These are phyloP conservation scores for Salticus scenicus DNA, from an alignment of 2,888 invertebrate genomes.

Conservation along the genomic window DNA sequence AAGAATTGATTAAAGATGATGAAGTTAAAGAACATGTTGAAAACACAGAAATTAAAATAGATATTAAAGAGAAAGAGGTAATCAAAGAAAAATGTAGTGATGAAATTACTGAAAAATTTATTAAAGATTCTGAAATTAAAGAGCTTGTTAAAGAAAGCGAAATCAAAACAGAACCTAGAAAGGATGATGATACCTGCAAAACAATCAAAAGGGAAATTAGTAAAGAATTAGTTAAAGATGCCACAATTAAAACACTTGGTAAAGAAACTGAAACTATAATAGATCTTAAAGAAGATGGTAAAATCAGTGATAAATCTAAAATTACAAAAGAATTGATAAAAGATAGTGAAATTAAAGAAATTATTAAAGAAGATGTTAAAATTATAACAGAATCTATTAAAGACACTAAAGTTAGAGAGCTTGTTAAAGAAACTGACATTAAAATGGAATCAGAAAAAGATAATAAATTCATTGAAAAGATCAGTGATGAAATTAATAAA, in stretches of 20 bases:
- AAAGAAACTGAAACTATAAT: neutral
- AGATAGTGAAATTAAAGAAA: neutral
- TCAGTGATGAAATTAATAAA: neutral
- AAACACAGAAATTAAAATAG: neutral
- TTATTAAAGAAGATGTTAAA: neutral
- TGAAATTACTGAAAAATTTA: no score
- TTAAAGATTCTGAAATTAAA: neutral
- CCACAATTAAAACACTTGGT: no score
- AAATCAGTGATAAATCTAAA: neutral
- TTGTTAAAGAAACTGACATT: neutral
- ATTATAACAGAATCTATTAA: neutral
- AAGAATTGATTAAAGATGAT: neutral
- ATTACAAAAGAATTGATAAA: constrained; percentile 8
- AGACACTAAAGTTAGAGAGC: neutral
- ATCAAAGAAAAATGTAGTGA: no score
- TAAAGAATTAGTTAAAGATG: constrained; percentile 10
- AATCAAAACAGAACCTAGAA: neutral
- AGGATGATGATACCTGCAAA: neutral
- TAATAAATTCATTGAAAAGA: neutral
- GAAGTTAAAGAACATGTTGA: neutral
- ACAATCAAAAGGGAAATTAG: neutral
- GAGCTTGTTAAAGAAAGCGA: neutral
- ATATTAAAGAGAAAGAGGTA: no score
- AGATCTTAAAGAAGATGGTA: constrained; percentile 22
- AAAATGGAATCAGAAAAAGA: neutral